Evolutionary conservation across 1,140 invertebrate species (phyloP).

Genomic region (Trinorchestia longiramus): DNA sequence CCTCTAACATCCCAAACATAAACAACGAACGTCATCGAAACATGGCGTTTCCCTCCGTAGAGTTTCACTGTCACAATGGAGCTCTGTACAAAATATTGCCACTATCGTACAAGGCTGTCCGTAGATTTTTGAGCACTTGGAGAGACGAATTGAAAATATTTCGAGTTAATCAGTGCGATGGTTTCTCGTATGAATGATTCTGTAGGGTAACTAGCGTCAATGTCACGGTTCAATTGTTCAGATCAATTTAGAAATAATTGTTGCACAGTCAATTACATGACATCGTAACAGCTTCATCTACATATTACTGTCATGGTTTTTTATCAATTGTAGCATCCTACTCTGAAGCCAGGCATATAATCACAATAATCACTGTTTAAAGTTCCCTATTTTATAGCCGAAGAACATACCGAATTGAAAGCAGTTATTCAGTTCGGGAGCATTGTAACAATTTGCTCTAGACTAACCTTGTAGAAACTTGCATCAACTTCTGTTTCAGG

Average conservation of each 20-base stretch:
- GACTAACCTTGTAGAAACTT: no score
- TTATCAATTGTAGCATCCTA: no score
- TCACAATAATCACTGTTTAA: no score
- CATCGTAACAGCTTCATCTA: not conserved
- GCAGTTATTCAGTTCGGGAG: no score
- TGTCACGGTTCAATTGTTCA: not conserved
- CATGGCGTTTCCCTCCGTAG: not conserved
- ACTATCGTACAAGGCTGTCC: no score
- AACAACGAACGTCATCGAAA: not conserved
- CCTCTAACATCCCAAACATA: not conserved
- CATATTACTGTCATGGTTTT: no score
- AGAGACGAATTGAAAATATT: not conserved
- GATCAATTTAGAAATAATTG: not conserved
- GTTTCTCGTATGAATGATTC: not conserved
- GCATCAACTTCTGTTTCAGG: no score
- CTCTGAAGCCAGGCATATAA: no score
- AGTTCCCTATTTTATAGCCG: no score
- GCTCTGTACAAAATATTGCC: not conserved
- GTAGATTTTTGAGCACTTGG: not conserved
- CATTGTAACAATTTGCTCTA: no score
- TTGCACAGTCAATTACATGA: not conserved
- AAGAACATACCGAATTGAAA: no score
- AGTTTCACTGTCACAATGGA: not conserved
- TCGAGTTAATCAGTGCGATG: not conserved
- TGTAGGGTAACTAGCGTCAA: not conserved